phyloP scores from a whole-genome alignment of 1,140 invertebrate genomes.

The Alviniconcha marisindica region DNA sequence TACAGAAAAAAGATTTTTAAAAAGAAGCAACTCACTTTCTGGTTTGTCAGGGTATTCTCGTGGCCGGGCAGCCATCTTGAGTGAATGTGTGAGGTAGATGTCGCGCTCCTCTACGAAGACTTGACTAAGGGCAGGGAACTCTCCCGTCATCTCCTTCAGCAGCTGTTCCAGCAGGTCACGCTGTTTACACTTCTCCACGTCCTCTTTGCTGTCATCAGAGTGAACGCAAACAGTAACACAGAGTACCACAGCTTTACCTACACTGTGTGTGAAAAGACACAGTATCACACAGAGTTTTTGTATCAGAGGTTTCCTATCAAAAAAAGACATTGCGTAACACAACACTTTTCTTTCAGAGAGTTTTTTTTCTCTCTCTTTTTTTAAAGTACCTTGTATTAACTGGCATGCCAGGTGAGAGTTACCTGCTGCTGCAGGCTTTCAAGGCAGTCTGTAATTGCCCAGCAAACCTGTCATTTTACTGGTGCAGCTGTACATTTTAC shows the following conservation, averaged over 20 bases:
- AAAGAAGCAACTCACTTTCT: conserved; percentile 52
- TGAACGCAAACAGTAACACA: no score
- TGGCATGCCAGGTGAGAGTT: no score
- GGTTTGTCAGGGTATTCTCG: conserved; percentile 58
- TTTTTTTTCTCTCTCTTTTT: background rate
- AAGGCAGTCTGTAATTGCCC: no score
- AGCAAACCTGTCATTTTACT: no score
- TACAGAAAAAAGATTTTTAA: conserved; percentile 31
- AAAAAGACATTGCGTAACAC: no score
- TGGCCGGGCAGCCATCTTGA: conserved; percentile 85
- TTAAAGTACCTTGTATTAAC: no score
- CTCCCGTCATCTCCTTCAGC: conserved; percentile 91
- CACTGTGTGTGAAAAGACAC: no score
- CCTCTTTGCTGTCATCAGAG: conserved; percentile 85
- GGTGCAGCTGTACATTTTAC: no score
- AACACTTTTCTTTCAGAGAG: background rate
- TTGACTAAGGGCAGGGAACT: conserved; percentile 92
- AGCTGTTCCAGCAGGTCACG: conserved; percentile 93
- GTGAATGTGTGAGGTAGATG: conserved; percentile 90
- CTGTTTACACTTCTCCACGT: conserved; percentile 95
- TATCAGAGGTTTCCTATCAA: no score
- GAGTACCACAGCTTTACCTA: no score
- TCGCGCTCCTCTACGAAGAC: conserved; percentile 97
- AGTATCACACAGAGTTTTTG: no score
- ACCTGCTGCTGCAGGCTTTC: no score